Base-by-base conservation (phyloP, 1,140 invertebrate species). In the Oreohelix idahoensis region DNA sequence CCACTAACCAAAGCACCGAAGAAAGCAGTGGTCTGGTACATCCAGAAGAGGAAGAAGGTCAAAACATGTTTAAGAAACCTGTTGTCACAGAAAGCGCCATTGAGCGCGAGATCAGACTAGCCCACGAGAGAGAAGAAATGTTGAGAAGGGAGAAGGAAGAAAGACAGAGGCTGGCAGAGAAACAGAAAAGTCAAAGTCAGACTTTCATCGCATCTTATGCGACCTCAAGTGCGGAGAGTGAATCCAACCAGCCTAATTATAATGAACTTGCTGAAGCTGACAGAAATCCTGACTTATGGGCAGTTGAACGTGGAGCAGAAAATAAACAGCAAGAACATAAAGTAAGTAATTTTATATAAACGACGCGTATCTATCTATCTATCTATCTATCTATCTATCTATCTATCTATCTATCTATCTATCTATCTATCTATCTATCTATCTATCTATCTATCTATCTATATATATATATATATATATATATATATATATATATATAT, bases 41-140 rank as follows among this genome's bases (percentile, higher is more conserved):
- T 29, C 8, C 0, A 1, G 29, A 66, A 32, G 51, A 58, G 17
- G 63, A 66, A 17, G 84, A 76, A 74, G 42, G 74, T 0, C 74
- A 79, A 38, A 53, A 70, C 29, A 53, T 74, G 51, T 85, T 82
- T 70, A 53, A 81, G 35, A 79, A 75, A 11, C 69, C 84, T 45
- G 86, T 86, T 80, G 84, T 86, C 17, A 86, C 79, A 83, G 94
- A 94, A 88, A 94, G 94, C 85, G 93, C 94, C 39, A 94, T 94
- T 70, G 94, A 94, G 84, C 88, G 93, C 51, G 94, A 94, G 85
- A 94, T 94, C 80, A 91, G 94, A 29, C 84, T 94, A 20, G 91
- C 93, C 0, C 90, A 90, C 77, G 94, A 94, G 82, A 86, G 94
- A 45, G 94, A 94, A 70, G 88, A 90, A 83, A 87, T 89, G 83